Evolutionary conservation across 2,797 vertebrate genomes (phyloP), one percentile per base, ranked within the genome.

Genomic region (Mustela erminea): DNA sequence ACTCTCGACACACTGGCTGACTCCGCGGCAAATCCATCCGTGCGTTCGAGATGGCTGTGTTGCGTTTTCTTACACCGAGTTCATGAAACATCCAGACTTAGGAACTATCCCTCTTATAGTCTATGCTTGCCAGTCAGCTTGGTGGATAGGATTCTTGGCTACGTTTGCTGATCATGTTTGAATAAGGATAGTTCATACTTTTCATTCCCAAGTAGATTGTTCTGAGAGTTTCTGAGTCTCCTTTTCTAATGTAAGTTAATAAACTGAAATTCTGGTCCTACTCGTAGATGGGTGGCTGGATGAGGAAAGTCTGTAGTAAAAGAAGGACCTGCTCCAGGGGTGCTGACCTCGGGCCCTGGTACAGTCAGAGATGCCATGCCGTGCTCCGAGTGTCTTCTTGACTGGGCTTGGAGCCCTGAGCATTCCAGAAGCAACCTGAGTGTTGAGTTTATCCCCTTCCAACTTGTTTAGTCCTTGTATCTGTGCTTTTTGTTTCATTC

Each of bases 311-410:
- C 32, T 10, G 11, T 7, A 3, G 41, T 15, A 0, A 9, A 32
- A 10, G 32, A 64, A 82, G 8, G 41, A 41, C 13, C 21, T 27
- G 7, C 0, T 10, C 4, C 8, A 0, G 0, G 29, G 10, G 1
- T 15, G 12, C 20, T 29, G 82, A 5, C 8, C 8, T 43, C 41
- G 3, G 68, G 4, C 13, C 62, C 38, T 70, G 7, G 6, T 15
- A 12, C 15, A 27, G 0, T 35, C 10, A 0, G 11, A 20, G 25
- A 54, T 32, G 38, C 49, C 5, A 0, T 0, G 3, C 10, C 1
- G 0, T 32, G 20, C 7, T 35, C 29, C 17, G 7, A 11, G 62
- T 7, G 10, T 82, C 68, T 43, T 81, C 68, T 43, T 89, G 25
- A 82, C 15, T 5, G 23, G 1, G 27, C 9, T 64, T 9, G 21